phyloP scores from a whole-genome alignment of 2,113 vertebrate species.

The Pleuronectes platessa region DNA sequence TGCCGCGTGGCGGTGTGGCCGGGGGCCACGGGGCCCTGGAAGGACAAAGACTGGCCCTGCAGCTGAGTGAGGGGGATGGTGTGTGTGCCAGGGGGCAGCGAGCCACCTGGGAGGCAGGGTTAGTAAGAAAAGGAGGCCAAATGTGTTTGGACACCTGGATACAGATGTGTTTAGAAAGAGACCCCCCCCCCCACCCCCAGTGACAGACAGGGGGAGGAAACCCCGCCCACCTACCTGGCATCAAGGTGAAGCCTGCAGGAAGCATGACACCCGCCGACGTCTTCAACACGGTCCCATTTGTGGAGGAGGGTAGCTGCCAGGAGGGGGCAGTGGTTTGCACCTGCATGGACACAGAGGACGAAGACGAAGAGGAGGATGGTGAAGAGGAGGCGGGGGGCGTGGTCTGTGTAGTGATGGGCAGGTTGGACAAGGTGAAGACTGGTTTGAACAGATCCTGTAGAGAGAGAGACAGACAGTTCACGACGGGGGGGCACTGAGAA shows the following conservation, averaged over 20 bases:
- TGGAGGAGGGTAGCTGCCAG: slow-evolving; percentile 88
- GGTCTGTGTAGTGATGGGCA: slow-evolving; percentile 23
- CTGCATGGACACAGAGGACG: slow-evolving; percentile 15
- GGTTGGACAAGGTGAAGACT: slow-evolving; percentile 84
- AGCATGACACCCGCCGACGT: slow-evolving; percentile 89
- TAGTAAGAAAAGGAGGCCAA: not conserved
- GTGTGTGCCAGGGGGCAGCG: slow-evolving; percentile 79
- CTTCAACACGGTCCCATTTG: slow-evolving; percentile 93
- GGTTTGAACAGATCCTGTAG: slow-evolving; percentile 88
- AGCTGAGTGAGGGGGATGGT: slow-evolving; percentile 82
- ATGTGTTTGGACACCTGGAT: not conserved
- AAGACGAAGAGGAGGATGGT: slow-evolving; percentile 67
- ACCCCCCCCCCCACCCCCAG: no score
- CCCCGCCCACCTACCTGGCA: slow-evolving; percentile 86
- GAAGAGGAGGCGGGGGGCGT: slow-evolving; percentile 79
- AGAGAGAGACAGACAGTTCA: not conserved
- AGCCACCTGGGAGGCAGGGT: slow-evolving; percentile 68
- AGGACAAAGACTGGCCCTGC: slow-evolving; percentile 69
- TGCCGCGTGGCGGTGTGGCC: slow-evolving; percentile 60
- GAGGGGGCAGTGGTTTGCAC: slow-evolving; percentile 85
- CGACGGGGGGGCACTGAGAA: no score
- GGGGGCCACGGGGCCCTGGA: slow-evolving; percentile 75
- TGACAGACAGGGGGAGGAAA: not conserved
- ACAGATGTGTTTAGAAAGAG: not conserved
- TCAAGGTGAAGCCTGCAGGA: slow-evolving; percentile 91